Percentiles rank a stretch among this genome's conserved stretches.
These are phyloP conservation scores for Haplotaxodon microlepis DNA, from an alignment of 2,113 vertebrate genomes.

Conservation along the genomic window DNA sequence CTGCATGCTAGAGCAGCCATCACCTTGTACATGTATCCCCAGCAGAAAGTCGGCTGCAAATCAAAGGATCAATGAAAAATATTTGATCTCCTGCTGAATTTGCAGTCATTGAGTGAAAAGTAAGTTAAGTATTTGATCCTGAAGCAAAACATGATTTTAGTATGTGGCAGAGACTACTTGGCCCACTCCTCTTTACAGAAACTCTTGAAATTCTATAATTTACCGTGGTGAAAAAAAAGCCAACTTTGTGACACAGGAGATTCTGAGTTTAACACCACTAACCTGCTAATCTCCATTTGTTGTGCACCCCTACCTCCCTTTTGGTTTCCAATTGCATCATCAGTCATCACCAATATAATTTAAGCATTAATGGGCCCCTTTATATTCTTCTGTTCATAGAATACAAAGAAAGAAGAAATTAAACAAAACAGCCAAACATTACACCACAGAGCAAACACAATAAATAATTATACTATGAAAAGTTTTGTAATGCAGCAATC, in stretches of 20 bases:
- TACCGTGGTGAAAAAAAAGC: not conserved
- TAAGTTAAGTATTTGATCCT: not conserved
- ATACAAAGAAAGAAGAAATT: not conserved
- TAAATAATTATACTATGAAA: not conserved
- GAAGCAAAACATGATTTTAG: not conserved
- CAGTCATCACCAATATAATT: not conserved
- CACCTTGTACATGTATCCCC: not conserved
- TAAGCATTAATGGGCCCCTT: not conserved
- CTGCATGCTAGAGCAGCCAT: not conserved
- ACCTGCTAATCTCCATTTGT: not conserved
- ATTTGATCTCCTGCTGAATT: not conserved
- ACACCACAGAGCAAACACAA: not conserved
- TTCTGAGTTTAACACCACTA: not conserved
- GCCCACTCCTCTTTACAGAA: not conserved
- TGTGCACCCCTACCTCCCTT: not conserved
- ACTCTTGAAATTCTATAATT: not conserved
- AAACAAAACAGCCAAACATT: not conserved
- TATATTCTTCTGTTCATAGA: not conserved
- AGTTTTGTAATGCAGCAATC: not conserved
- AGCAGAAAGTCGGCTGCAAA: not conserved
- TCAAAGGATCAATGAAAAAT: not conserved
- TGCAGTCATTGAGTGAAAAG: not conserved
- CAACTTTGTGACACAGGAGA: not conserved
- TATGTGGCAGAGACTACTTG: not conserved
- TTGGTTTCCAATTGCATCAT: not conserved